Conservation (phyloP, 2,797 vertebrate genomes). For the Cuniculus paca region DNA sequence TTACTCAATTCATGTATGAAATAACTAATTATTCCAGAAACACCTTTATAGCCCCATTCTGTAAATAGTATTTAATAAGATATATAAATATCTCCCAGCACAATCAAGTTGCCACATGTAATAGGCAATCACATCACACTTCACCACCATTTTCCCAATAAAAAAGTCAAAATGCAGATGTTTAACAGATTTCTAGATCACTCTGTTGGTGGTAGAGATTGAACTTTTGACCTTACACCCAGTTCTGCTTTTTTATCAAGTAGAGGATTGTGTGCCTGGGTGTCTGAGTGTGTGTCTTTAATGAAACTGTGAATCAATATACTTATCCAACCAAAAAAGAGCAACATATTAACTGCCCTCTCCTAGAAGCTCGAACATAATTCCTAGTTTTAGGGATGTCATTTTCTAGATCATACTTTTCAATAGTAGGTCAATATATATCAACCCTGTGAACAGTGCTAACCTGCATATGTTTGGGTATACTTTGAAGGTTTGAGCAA, state of each 20-base stretch:
- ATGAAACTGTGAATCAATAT: background rate
- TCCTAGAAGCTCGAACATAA: background rate
- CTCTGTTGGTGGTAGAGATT: background rate
- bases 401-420: background rate
- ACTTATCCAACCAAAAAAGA: background rate
- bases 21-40: background rate
- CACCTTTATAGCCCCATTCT: background rate
- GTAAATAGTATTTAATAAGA: background rate
- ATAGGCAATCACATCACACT: background rate
- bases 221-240: background rate
- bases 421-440: background rate
- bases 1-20: background rate
- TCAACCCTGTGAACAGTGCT: background rate
- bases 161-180: background rate
- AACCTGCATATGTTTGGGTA: background rate
- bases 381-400: background rate
- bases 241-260: background rate
- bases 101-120: background rate
- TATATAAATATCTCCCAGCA: background rate
- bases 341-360: fast-evolving
- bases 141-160: background rate
- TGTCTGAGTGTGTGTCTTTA: background rate
- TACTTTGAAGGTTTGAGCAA: background rate
- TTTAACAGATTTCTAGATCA: background rate
- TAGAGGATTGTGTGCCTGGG: background rate